Conservation (phyloP, 2,113 vertebrate genomes). For the Jaculus jaculus region DNA sequence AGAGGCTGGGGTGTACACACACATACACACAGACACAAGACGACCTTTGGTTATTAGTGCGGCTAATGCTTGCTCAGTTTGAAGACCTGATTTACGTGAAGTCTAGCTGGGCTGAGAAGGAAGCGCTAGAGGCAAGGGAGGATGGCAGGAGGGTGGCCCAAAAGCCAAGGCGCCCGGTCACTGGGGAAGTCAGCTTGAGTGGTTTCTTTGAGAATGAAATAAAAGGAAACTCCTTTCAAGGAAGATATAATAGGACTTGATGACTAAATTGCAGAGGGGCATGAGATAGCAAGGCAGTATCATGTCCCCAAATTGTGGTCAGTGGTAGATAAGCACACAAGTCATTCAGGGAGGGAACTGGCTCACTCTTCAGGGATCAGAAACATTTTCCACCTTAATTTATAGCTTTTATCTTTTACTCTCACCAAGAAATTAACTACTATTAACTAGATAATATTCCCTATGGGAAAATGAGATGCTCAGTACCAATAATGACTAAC, state of each 20-base stretch:
- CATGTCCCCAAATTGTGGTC: not conserved
- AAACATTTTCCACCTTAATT: constrained; percentile 12
- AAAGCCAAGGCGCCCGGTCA: not conserved
- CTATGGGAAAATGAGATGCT: not conserved
- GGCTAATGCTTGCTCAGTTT: not conserved
- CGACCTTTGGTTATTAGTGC: not conserved
- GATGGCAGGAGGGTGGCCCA: not conserved
- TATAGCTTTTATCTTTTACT: constrained; percentile 36
- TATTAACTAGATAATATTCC: constrained; percentile 38
- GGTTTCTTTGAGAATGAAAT: not conserved
- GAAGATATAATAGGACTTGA: not conserved
- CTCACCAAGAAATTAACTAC: not conserved
- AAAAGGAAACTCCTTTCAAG: constrained; percentile 12
- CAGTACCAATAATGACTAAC: not conserved
- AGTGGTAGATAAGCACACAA: not conserved
- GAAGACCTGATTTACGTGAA: not conserved
- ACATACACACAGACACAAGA: no score
- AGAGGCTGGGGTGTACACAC: no score
- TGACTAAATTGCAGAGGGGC: not conserved
- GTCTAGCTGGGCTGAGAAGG: not conserved
- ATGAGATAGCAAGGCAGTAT: not conserved
- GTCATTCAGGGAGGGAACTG: no score
- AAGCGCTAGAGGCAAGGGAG: not conserved
- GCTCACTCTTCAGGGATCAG: not conserved
- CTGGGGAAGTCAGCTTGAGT: not conserved